Base-by-base conservation (phyloP, 2,888 invertebrate species). In the Phaedon cochleariae region DNA sequence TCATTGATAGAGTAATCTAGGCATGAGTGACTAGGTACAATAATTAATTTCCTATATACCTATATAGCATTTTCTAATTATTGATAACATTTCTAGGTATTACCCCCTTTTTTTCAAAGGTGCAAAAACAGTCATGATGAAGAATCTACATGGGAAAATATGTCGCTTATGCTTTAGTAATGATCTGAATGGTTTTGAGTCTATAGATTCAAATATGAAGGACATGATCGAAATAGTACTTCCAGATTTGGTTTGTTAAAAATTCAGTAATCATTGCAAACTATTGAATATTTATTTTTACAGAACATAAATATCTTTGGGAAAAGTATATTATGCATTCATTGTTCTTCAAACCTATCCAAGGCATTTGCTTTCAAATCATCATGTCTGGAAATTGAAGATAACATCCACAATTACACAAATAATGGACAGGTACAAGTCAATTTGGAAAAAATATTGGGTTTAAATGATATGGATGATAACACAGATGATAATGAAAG, bases 201-300 rank as follows among this genome's bases (percentile, higher is more conserved):
- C 18, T 21, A 12, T 62, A 20, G 29, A 9, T 37, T 22, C 21
- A n/a, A 21, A 41, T 15, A 26, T 20, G 26, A 58, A 10, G 15
- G 58, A 63, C 34, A 63, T 58, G 41, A 49, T 63, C 29, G 58
- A 58, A 52, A 63, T 63, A 41, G 48, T 58, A 52, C 18, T 63
- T 26, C 63, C 63, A 10, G 18, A 48, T 45, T 10, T 63, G 26
- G 63, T 63, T 31, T 58, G 51, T 49, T 46, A 18, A 21, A 55
- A 55, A 6, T 9, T 1, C 12, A 34, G 21, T 3, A 20, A 21
- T 3, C 15, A 53, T 29, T 18, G 26, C n/a, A n/a, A 10, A n/a
- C 37, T 21, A 57, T 22, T 12, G n/a, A 57, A 54, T 18, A 7
- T 29, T 1, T 2, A 31, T 21, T 9, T 18, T 63, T 63, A 18